Base-by-base conservation (phyloP, 2,113 vertebrate genomes). In the Ictidomys tridecemlineatus region DNA sequence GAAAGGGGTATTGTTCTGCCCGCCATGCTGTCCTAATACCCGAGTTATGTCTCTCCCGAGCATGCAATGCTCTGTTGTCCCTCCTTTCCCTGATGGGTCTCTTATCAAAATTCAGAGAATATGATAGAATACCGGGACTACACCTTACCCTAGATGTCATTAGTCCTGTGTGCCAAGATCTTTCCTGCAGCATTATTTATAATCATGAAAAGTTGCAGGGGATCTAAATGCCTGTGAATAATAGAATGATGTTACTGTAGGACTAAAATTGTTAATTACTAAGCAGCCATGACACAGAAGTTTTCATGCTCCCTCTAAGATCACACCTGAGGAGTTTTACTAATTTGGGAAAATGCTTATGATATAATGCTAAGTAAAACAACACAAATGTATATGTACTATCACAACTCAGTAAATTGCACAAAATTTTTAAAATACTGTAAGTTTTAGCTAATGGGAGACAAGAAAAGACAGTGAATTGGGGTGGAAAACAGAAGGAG, bases 271-370 rank as follows among this genome's bases (percentile, higher is more conserved):
- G 13, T 84, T 42, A 84, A 34, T 70, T 56, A 45, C 32, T 8
- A 18, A 82, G 32, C 1, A 58, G 9, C 45, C 34, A 3, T 79
- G 30, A 89, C 13, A 3, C 69, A n/a, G 34, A 61, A 26, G 88
- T 56, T 45, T 45, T 78, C 42, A 8, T 65, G 9, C 18, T 72
- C 11, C 73, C 42, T 17, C 63, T 63, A 89, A 26, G 26, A 74
- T 56, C 79, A 77, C n/a, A 83, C 30, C 48, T 34, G 24, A 83
- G 58, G 42, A 67, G 34, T 80, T 87, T 97, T 69, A 72, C 67
- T 82, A 89, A 80, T 74, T 10, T 91, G 37, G 42, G 32, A 16
- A 85, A 48, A 74, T 42, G 3, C 10, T 85, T 95, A 42, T 18
- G 22, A 82, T 5, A 0, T 74, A 80, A 65, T 67, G 11, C 53